Evolutionary conservation across 2,113 vertebrate genomes (phyloP).

Genomic region (Mesitornis unicolor): DNA sequence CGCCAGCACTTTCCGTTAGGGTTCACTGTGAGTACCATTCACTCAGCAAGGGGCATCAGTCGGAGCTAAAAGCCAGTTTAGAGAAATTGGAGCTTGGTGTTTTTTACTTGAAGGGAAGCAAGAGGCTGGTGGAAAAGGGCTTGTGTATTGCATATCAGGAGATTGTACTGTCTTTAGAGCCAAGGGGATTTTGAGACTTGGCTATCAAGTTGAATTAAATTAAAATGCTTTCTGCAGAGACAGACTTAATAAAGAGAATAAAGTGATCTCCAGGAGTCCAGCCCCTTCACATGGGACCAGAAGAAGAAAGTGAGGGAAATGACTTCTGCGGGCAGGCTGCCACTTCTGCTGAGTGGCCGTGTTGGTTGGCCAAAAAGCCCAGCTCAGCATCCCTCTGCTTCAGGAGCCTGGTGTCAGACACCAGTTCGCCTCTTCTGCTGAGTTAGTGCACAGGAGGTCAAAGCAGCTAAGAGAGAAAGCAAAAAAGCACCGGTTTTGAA

Average conservation of each 20-base stretch:
- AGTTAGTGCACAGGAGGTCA: not conserved
- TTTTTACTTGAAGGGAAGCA: not conserved
- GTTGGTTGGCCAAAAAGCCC: not conserved
- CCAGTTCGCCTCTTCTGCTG: not conserved
- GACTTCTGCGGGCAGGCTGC: not conserved
- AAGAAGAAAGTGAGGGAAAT: not conserved
- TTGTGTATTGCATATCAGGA: not conserved
- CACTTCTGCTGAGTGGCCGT: not conserved
- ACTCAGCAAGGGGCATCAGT: not conserved
- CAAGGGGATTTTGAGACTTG: not conserved
- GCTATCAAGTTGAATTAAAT: constrained; percentile 36
- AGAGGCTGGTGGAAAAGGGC: not conserved
- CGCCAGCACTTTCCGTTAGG: not conserved
- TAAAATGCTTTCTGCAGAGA: constrained; percentile 22
- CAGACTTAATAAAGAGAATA: constrained; percentile 23
- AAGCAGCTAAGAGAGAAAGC: not conserved
- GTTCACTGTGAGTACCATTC: not conserved
- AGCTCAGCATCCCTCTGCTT: not conserved
- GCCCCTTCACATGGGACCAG: not conserved
- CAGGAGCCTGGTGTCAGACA: not conserved
- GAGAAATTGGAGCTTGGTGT: not conserved
- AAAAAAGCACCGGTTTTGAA: not conserved
- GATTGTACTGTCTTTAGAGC: not conserved
- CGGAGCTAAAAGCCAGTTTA: not conserved
- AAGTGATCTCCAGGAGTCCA: not conserved